Evolutionary conservation across 2,888 invertebrate species (phyloP).

Genomic region (Campoletis raptor): DNA sequence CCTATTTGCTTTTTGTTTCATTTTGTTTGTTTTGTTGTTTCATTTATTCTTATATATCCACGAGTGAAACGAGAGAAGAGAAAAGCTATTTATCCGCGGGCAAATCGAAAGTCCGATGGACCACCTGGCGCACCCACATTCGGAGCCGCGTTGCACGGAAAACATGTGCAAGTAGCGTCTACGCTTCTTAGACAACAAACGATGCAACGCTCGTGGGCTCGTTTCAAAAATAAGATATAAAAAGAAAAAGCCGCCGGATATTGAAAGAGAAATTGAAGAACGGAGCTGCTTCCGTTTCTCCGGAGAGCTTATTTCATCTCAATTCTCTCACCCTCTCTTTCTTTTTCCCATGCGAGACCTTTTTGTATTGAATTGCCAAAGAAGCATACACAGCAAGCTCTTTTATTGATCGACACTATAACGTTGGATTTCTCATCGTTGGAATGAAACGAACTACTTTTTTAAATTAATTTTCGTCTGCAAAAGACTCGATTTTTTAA

Average conservation of each 20-base stretch:
- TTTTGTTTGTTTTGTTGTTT: background rate
- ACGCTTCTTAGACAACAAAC: conserved; percentile 56
- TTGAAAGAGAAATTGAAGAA: conserved; percentile 66
- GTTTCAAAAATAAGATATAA: conserved; percentile 46
- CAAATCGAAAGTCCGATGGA: conserved; percentile 68
- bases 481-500: background rate
- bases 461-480: conserved; percentile 31
- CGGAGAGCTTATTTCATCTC: conserved; percentile 49
- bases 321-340: background rate
- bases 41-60: conserved; percentile 15
- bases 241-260: conserved; percentile 34
- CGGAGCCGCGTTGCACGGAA: conserved; percentile 17
- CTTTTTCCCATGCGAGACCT: background rate
- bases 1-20: conserved; percentile 1
- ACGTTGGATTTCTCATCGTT: background rate
- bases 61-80: conserved; percentile 52
- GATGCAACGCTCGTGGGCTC: conserved; percentile 47
- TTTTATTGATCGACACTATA: conserved; percentile 8
- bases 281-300: conserved; percentile 27
- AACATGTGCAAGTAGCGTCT: conserved; percentile 53
- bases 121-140: conserved; percentile 65
- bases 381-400: background rate
- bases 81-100: conserved; percentile 66
- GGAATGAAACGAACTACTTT: conserved; percentile 27
- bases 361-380: conserved; percentile 38